Evolutionary conservation across 2,888 invertebrate genomes (phyloP), one percentile per base, ranked within the genome.

Genomic region (Leucoma salicis): DNA sequence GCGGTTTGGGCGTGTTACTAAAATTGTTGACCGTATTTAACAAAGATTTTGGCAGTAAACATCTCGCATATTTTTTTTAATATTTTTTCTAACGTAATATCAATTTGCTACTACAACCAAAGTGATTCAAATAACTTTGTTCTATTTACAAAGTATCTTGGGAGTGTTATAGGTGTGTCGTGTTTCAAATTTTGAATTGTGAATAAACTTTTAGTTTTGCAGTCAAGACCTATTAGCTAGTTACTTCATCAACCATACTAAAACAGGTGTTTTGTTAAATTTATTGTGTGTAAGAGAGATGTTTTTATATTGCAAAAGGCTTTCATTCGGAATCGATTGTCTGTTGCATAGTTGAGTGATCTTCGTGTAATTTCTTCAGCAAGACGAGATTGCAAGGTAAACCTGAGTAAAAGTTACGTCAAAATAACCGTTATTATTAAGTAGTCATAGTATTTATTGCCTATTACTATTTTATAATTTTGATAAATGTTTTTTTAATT

Each of bases 321-420:
- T 66, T 57, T 52, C 52, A 52, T 40, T 42, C 28, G 18, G 35
- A 59, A 72, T 68, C 61, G 57, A 74, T 74, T 74, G 69, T 66
- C 57, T 48, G 43, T 78, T 75, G 68, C 69, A 73, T 71, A 78
- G 68, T 76, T 76, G 66, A 78, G 74, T 82, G 78, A 74, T 72
- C 69, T 66, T 66, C 66, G 74, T 77, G 74, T 67, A 74, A 74
- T 66, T 70, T 70, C 44, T 46, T 51, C 44, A 48, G 47, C 62
- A 41, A 59, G 66, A 66, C 66, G 63, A 70, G 65, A 69, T 69
- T 54, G 61, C 66, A 65, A 76, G 69, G 56, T 61, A 73, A 84
- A 80, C 70, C 85, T 86, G 65, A 87, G 85, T 86, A 83, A 79
- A 80, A 82, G 77, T 80, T 70, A 61, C 57, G 65, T 56, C 66